Conservation (phyloP, 2,888 invertebrate genomes). For the Bugula neritina region DNA sequence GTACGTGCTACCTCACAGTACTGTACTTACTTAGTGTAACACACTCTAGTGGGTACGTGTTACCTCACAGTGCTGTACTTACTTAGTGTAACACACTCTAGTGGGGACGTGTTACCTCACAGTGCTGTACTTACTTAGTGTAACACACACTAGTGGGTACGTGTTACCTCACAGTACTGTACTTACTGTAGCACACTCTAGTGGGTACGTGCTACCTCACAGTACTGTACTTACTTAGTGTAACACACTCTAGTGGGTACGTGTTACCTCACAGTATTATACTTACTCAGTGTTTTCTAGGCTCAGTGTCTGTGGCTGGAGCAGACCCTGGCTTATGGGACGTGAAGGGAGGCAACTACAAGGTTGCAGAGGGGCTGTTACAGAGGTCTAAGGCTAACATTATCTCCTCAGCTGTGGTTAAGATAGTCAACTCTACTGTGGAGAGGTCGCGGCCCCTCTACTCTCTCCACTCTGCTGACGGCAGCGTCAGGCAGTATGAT, state of each 20-base stretch:
- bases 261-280: no score
- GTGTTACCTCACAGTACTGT: no score
- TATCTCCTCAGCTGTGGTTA: slow-evolving; percentile 48
- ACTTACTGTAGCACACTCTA: no score
- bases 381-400: slow-evolving; percentile 53
- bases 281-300: slow-evolving; percentile 44
- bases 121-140: no score
- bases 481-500: neutral
- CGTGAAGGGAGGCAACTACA: slow-evolving; percentile 61
- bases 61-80: no score
- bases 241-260: slow-evolving; percentile 61
- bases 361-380: slow-evolving; percentile 53
- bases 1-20: no score
- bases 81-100: no score
- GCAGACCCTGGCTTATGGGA: slow-evolving; percentile 58
- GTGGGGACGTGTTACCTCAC: no score
- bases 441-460: neutral
- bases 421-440: slow-evolving; percentile 32
- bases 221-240: no score
- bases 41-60: slow-evolving; percentile 59
- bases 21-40: no score
- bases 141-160: no score
- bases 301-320: slow-evolving; percentile 59
- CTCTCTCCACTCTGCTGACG: neutral
- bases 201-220: slow-evolving; percentile 58